A percentile compares a stretch with the other conserved stretches of the same genome.
Evolutionary conservation across 2,888 invertebrate genomes (phyloP).

Genomic region (Perizoma affinitatum): DNA sequence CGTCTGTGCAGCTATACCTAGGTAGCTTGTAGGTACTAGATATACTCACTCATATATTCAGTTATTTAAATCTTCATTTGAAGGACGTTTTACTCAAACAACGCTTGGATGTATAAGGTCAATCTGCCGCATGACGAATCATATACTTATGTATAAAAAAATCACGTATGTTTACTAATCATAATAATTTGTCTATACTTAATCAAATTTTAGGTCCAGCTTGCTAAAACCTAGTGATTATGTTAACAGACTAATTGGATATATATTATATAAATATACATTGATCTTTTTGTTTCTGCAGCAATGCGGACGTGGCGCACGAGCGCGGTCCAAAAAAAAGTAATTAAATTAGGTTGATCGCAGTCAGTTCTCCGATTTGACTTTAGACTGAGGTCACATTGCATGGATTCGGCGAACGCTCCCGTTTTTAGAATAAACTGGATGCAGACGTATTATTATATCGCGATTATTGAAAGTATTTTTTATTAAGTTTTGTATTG

Average conservation of each 20-base stretch:
- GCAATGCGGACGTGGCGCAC: slow-evolving; percentile 21
- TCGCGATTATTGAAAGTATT: slow-evolving; percentile 60
- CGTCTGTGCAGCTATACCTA: too few species aligned
- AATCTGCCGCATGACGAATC: slow-evolving; percentile 12
- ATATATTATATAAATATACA: slow-evolving; percentile 5
- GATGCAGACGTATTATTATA: slow-evolving; percentile 66
- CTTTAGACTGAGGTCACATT: slow-evolving; percentile 65
- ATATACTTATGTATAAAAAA: slow-evolving; percentile 1
- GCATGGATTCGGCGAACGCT: slow-evolving; percentile 63
- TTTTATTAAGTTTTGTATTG: slow-evolving; percentile 44
- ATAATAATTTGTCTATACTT: slow-evolving; percentile 14
- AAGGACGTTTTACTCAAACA: not conserved
- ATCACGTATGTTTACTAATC: slow-evolving; percentile 10
- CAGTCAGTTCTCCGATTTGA: slow-evolving; percentile 53
- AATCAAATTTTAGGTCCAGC: slow-evolving; percentile 17
- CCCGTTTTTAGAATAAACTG: slow-evolving; percentile 55
- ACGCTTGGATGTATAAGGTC: slow-evolving; percentile 3
- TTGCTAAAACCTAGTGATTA: slow-evolving; percentile 23
- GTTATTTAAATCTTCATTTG: too few species aligned
- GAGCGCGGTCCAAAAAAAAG: slow-evolving; percentile 34
- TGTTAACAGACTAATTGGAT: slow-evolving; percentile 18
- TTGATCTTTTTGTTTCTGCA: slow-evolving; percentile 14
- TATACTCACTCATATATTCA: too few species aligned
- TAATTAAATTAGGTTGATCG: slow-evolving; percentile 45
- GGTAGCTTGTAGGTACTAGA: too few species aligned